Evolutionary conservation across 2,113 vertebrate species (phyloP).

Genomic region (Hippoglossus stenolepis): DNA sequence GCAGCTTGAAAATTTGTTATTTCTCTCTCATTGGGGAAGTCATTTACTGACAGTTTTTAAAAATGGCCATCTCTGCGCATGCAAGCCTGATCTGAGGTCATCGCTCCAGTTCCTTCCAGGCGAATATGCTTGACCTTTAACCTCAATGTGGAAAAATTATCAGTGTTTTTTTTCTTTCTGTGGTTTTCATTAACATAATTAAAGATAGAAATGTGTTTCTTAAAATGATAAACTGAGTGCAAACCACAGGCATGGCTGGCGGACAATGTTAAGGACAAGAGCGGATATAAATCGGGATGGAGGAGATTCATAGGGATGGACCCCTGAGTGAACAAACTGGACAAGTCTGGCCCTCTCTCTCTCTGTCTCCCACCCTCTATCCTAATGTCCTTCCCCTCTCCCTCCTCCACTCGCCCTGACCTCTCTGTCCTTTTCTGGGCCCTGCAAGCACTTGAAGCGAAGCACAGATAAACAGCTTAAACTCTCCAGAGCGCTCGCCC

Average conservation of each 20-base stretch:
- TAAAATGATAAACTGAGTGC: conserved; percentile 28
- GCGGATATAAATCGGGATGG: conserved; percentile 17
- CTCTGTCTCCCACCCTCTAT: conserved; percentile 33
- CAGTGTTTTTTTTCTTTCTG: conserved; percentile 21
- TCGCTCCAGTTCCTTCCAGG: conserved; percentile 19
- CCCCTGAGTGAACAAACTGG: conserved; percentile 53
- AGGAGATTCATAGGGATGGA: conserved; percentile 39
- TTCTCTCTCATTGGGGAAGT: conserved; percentile 30
- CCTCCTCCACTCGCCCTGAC: conserved; percentile 66
- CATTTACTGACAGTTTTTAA: conserved; percentile 19
- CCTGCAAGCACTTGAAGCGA: conserved; percentile 79
- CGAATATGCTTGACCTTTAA: conserved; percentile 56
- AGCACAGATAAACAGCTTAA: conserved; percentile 79
- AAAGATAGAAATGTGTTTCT: conserved; percentile 35
- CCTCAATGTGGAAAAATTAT: conserved; percentile 2
- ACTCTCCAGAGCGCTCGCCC: conserved; percentile 71
- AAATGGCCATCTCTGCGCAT: conserved; percentile 33
- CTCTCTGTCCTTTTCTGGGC: conserved; percentile 70
- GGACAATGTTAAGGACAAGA: conserved; percentile 52
- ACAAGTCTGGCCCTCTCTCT: conserved; percentile 42
- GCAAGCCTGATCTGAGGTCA: conserved; percentile 25
- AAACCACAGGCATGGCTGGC: conserved; percentile 31
- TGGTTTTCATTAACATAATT: conserved; percentile 63
- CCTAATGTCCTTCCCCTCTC: conserved; percentile 28
- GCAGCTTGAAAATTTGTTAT: conserved; percentile 31